Evolutionary conservation across 2,797 vertebrate genomes (phyloP), one percentile per base, ranked within the genome.

Genomic region (Characodon lateralis): DNA sequence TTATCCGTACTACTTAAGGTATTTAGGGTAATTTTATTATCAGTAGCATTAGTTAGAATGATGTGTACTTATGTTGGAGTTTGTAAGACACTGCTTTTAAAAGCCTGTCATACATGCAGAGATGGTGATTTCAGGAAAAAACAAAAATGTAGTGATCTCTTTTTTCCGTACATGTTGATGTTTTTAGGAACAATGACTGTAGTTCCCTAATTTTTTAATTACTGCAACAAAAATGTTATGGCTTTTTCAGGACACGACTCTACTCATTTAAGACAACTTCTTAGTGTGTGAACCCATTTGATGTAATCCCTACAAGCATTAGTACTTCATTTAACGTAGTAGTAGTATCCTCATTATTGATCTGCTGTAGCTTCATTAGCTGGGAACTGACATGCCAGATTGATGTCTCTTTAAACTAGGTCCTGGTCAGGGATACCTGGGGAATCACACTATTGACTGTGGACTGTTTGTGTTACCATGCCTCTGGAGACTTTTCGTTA

Each of bases 371-470:
- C 94, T 95, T 96, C 96, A 96, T 97, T 96, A 97, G 95, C 95
- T 96, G 91, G 94, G 94, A 96, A 95, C 95, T 96, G 97, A 96
- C 96, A 96, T 95, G 89, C 85, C 93, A 96, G 95, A 97, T 95
- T 96, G 96, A 96, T 95, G 95, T 96, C 95, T 97, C 95, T 96
- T 95, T 96, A 96, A 96, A 96, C 92, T 91, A 85, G 87, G 91
- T 95, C 94, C 95, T 93, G 89, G 93, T 94, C 92, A 89, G 91
- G 91, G 91, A 94, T 96, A 95, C 95, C 93, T 93, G 93, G 96
- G 96, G 95, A 96, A 96, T 95, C 88, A 89, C 83, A 82, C 90
- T 95, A 95, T 96, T 91, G 95, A 96, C 95, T 96, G 91, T 83
- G 81, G 84, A 94, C 89, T 92, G 92, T 95, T 95, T 95, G 94